These are phyloP conservation scores for Ophioderma brevispina DNA, from an alignment of 35 echinoderm and acorn worm species.

Conservation along the genomic window DNA sequence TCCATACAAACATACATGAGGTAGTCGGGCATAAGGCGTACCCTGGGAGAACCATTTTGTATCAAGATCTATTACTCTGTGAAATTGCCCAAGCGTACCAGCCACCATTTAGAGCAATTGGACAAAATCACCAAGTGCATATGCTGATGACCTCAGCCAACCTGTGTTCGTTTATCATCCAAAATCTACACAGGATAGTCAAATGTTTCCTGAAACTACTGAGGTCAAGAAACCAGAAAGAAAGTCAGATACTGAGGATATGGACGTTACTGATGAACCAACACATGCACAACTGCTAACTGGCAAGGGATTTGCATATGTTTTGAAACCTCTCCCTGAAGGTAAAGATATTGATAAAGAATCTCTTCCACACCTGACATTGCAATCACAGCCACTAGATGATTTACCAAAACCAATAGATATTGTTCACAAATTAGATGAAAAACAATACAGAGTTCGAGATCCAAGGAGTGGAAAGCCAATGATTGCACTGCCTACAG, in stretches of 20 bases:
- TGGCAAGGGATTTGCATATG: neutral
- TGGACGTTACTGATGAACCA: neutral
- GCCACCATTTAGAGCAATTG: neutral
- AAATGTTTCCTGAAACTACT: neutral
- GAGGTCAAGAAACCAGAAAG: neutral
- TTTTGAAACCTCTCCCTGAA: neutral
- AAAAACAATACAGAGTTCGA: constrained; percentile 10
- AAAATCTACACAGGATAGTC: neutral
- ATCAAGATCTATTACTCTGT: neutral
- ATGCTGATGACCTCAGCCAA: neutral
- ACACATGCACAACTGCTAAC: neutral
- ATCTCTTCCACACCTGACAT: neutral
- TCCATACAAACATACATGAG: neutral
- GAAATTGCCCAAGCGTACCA: neutral
- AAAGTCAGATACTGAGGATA: neutral
- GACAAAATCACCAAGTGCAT: neutral
- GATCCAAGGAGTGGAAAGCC: constrained; percentile 48
- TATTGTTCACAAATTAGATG: neutral
- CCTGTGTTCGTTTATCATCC: neutral
- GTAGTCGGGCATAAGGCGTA: neutral
- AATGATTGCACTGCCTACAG: constrained; percentile 32
- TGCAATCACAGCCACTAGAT: neutral
- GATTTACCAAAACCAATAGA: constrained; percentile 32
- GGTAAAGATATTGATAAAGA: neutral
- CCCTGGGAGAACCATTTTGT: neutral